Evolutionary conservation across 1,140 invertebrate genomes (phyloP).

Genomic region (Drosophila kanapiae): DNA sequence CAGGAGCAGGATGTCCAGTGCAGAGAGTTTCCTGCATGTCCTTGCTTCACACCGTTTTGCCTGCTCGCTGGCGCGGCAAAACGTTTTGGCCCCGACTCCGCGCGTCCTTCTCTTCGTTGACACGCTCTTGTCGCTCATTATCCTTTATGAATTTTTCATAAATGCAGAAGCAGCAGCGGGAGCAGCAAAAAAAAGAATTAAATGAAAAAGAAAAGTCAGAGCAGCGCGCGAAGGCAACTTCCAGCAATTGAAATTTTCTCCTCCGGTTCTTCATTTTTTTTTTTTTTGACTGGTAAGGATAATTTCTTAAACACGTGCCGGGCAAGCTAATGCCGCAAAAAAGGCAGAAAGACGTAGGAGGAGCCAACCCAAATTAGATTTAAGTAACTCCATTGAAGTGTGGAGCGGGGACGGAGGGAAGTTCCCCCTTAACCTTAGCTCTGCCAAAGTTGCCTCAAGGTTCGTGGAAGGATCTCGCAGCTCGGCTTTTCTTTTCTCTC

Average conservation of each 20-base stretch:
- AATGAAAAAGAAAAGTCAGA: constrained; percentile 7
- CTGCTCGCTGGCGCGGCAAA: constrained; percentile 75
- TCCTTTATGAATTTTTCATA: constrained; percentile 84
- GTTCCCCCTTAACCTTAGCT: constrained; percentile 65
- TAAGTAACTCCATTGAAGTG: constrained; percentile 72
- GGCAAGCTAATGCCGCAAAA: constrained; percentile 72
- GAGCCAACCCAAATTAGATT: constrained; percentile 70
- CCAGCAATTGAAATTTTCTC: constrained; percentile 67
- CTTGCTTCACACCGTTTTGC: constrained; percentile 67
- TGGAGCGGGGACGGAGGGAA: constrained; percentile 8
- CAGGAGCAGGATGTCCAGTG: constrained; percentile 51
- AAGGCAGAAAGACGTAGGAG: constrained; percentile 34
- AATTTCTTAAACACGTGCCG: constrained; percentile 76
- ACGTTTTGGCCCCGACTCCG: constrained; percentile 49
- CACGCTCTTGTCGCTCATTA: constrained; percentile 82
- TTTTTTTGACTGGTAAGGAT: constrained; percentile 44
- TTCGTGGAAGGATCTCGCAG: constrained; percentile 19
- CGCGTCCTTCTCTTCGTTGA: constrained; percentile 44
- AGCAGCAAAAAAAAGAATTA: constrained; percentile 29
- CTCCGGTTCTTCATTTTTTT: constrained; percentile 21
- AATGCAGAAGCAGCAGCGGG: constrained; percentile 53
- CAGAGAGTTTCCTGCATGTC: constrained; percentile 41
- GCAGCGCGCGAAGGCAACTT: constrained; percentile 42
- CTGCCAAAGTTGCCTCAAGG: constrained; percentile 47
- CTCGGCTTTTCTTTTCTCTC: constrained; percentile 1